Evolutionary conservation across 2,113 vertebrate species (phyloP), one percentile per base, ranked within the genome.

Genomic region (Platysternon megacephalum): DNA sequence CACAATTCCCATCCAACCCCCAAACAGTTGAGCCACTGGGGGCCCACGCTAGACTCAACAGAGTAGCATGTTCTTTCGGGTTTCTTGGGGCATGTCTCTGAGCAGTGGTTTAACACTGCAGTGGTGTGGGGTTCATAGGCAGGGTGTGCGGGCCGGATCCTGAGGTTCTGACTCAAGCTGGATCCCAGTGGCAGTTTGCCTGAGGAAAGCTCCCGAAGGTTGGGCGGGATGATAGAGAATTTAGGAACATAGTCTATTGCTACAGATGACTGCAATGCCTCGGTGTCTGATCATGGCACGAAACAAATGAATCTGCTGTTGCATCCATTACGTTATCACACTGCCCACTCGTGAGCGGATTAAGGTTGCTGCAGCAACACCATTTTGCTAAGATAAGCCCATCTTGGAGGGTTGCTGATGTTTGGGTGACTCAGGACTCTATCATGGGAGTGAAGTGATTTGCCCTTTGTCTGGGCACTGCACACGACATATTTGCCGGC

Each of bases 381-480:
- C 89, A 56, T 84, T 93, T 83, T 26, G 87, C 96, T 82, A 1
- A 84, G 61, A 10, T 2, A 83, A 94, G 91, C 92, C 92, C 83
- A 1, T 82, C 84, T 88, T 8, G 83, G 89, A 32, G 72, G 53
- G 84, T 87, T 91, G 95, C 94, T 93, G 80, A 91, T 4, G n/a
- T 86, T 48, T 19, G 93, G 97, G 91, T 94, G 91, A 90, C 96
- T 95, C 97, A 94, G 95, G 97, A 86, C 96, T 84, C 96, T 89
- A 87, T 72, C 93, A 86, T 44, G 84, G 91, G 19, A 86, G 84
- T 28, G 61, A 11, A 51, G 95, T 89, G 53, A 94, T 86, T 84
- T 93, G 97, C 16, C 35, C 93, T 93, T 94, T 93, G 95, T 93
- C 79, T 48, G n/a, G 93, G 93, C 94, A 95, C 19, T 4, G 4